phyloP scores from a whole-genome alignment of 1,140 invertebrate species.

The Drosophila tristis region DNA sequence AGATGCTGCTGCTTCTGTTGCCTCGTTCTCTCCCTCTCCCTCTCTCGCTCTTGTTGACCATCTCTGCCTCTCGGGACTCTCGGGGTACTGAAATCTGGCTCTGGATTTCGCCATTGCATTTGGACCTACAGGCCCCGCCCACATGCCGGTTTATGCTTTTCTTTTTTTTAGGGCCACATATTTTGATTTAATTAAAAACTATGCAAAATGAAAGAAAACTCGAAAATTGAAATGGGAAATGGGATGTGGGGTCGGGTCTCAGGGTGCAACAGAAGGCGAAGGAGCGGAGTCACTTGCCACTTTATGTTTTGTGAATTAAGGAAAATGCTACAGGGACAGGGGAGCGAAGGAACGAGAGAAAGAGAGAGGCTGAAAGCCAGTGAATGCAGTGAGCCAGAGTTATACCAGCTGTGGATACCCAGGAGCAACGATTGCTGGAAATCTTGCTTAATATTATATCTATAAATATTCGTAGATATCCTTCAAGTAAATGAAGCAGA shows the following conservation, averaged over 20 bases:
- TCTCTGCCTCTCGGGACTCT: constrained; percentile 10
- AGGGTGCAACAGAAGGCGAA: constrained; percentile 1
- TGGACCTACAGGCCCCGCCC: constrained; percentile 47
- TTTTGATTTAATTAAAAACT: constrained; percentile 66
- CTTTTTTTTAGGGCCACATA: constrained; percentile 17
- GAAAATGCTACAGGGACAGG: neutral
- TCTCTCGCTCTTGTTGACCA: neutral
- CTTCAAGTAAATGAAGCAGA: too few species aligned
- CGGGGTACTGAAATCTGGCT: constrained; percentile 5
- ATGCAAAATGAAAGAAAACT: constrained; percentile 22
- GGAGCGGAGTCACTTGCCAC: constrained; percentile 13
- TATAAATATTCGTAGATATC: too few species aligned
- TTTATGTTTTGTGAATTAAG: constrained; percentile 28
- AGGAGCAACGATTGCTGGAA: neutral
- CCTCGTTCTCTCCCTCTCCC: constrained; percentile 46
- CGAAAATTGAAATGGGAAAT: constrained; percentile 13
- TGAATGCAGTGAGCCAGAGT: too few species aligned
- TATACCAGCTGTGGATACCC: neutral
- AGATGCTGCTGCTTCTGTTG: constrained; percentile 33
- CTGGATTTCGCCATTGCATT: constrained; percentile 60
- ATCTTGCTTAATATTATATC: too few species aligned
- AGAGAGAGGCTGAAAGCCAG: too few species aligned
- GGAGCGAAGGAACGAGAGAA: too few species aligned
- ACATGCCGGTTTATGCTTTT: neutral
- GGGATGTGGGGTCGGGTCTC: neutral